Evolutionary conservation across 2,888 invertebrate genomes (phyloP).

Genomic region (Noctua janthina): DNA sequence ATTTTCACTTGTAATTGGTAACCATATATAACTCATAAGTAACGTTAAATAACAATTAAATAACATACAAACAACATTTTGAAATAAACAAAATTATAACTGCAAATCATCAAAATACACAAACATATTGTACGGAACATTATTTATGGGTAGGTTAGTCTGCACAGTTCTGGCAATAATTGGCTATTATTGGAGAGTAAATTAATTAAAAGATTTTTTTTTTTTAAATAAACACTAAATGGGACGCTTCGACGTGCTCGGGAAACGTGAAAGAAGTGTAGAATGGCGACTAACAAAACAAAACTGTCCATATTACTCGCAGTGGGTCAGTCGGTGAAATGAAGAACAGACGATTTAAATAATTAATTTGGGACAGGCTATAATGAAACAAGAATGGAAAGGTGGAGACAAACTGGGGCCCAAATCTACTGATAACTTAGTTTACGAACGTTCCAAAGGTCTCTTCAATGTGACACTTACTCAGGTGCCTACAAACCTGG

Average conservation of each 20-base stretch:
- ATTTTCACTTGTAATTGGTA: conserved; percentile 62
- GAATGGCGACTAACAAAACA: conserved; percentile 7
- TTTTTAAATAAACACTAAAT: conserved; percentile 1
- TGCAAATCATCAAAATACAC: conserved; percentile 28
- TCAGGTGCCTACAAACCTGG: too few relatives aligned
- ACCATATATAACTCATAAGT: conserved; percentile 50
- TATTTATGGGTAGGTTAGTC: not conserved
- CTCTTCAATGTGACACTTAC: too few relatives aligned
- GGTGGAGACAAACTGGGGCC: not conserved
- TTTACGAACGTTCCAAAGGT: too few relatives aligned
- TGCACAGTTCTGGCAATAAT: conserved; percentile 8
- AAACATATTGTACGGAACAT: conserved; percentile 3
- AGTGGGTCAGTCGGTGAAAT: not conserved
- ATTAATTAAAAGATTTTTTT: not conserved
- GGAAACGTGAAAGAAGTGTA: not conserved
- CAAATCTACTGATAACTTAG: not conserved
- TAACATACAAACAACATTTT: conserved; percentile 46
- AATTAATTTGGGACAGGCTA: not conserved
- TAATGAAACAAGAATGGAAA: conserved; percentile 4
- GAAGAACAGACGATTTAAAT: not conserved
- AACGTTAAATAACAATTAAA: conserved; percentile 49
- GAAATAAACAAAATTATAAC: conserved; percentile 29
- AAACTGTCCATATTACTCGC: not conserved
- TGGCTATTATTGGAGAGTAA: not conserved
- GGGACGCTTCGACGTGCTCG: not conserved